These are phyloP conservation scores for Mythimna albipuncta DNA, from an alignment of 2,888 invertebrate species.

Conservation along the genomic window DNA sequence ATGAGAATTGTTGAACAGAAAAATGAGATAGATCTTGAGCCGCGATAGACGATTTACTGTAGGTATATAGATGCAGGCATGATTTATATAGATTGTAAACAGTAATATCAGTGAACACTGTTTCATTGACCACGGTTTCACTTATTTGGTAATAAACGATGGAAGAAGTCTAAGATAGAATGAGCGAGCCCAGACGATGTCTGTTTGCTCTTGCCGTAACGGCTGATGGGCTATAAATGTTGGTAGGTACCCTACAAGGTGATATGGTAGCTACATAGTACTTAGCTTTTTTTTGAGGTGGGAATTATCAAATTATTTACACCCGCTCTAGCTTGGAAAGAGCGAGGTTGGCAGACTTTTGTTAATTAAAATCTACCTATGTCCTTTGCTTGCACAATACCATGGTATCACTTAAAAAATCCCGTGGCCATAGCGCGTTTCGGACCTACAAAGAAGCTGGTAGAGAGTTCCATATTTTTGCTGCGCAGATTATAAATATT, in stretches of 20 bases:
- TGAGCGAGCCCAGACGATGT: neutral
- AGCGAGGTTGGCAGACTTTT: too few species aligned
- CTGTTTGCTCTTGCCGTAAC: neutral
- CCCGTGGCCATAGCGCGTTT: too few species aligned
- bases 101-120: neutral
- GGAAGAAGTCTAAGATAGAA: neutral
- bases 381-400: too few species aligned
- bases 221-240: neutral
- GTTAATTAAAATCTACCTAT: too few species aligned
- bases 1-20: slow-evolving; percentile 14
- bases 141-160: neutral
- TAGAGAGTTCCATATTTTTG: too few species aligned
- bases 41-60: slow-evolving; percentile 16
- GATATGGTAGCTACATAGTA: too few species aligned
- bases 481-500: neutral
- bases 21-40: neutral
- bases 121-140: neutral
- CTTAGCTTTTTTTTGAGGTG: too few species aligned
- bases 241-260: neutral
- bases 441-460: too few species aligned
- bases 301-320: too few species aligned
- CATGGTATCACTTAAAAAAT: too few species aligned
- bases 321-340: too few species aligned
- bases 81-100: neutral
- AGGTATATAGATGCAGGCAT: too few species aligned